phyloP scores from a whole-genome alignment of 2,113 vertebrate species.

The Plecturocebus donacophilus region DNA sequence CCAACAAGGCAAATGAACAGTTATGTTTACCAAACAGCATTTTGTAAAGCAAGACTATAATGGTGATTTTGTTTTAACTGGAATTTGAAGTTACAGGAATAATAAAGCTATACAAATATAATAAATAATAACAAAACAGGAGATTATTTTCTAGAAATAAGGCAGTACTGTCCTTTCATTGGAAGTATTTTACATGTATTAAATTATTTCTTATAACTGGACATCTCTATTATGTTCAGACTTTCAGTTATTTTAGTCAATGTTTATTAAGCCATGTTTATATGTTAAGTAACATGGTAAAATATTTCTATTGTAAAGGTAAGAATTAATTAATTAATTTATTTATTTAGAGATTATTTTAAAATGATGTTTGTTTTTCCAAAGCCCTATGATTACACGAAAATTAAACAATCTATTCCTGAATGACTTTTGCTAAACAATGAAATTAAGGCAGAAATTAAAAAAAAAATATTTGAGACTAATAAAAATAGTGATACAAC shows the following conservation, averaged over 20 bases:
- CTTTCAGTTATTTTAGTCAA: not conserved
- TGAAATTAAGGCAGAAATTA: no score
- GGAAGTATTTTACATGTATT: not conserved
- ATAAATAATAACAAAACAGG: not conserved
- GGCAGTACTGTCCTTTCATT: not conserved
- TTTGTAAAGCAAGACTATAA: constrained; percentile 44
- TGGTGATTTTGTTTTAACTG: not conserved
- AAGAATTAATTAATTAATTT: not conserved
- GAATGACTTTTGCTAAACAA: no score
- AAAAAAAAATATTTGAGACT: no score
- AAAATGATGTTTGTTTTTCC: no score
- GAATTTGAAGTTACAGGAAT: constrained; percentile 41
- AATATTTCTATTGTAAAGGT: not conserved
- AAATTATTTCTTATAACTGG: not conserved
- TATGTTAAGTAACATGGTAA: not conserved
- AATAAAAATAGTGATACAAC: no score
- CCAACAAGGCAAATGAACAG: constrained; percentile 48
- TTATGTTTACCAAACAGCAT: constrained; percentile 30
- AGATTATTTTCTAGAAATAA: not conserved
- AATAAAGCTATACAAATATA: not conserved
- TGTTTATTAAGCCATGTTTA: not conserved
- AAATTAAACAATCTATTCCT: no score
- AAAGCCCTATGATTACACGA: no score
- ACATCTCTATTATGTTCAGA: not conserved
- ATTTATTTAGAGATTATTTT: no score